Evolutionary conservation across 2,113 vertebrate genomes (phyloP).

Genomic region (Oreochromis tanganicae): DNA sequence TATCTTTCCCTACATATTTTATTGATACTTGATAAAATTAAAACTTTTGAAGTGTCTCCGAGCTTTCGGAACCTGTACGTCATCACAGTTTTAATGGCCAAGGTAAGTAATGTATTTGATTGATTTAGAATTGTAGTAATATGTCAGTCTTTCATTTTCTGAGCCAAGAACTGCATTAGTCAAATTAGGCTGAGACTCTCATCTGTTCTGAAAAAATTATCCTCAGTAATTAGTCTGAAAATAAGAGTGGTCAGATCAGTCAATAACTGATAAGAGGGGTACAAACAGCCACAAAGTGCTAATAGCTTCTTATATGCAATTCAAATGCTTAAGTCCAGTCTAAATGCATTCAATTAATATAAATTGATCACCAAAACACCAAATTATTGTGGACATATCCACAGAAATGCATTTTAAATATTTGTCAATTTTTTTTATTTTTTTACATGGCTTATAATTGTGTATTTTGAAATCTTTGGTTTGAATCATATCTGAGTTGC

Average conservation of each 20-base stretch:
- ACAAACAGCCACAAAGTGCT: background rate
- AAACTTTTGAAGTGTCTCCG: background rate
- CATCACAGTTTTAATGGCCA: background rate
- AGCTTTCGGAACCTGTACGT: background rate
- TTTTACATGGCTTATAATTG: background rate
- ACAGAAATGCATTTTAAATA: background rate
- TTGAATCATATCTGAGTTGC: background rate
- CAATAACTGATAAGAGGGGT: conserved; percentile 13
- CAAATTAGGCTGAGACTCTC: background rate
- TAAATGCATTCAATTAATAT: background rate
- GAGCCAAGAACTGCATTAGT: background rate
- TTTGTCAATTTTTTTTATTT: background rate
- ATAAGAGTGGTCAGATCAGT: conserved; percentile 28
- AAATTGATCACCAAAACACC: background rate
- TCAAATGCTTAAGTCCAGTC: background rate
- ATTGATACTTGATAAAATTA: background rate
- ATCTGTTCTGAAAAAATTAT: conserved; percentile 25
- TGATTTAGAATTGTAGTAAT: background rate
- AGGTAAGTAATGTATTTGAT: background rate
- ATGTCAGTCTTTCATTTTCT: background rate
- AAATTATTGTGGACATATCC: background rate
- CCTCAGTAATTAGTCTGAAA: conserved; percentile 24
- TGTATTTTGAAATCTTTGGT: background rate
- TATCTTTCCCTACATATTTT: background rate
- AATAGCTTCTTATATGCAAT: background rate